Evolutionary conservation across 2,888 invertebrate species (phyloP).

Genomic region (Drosophila kambysellisi): DNA sequence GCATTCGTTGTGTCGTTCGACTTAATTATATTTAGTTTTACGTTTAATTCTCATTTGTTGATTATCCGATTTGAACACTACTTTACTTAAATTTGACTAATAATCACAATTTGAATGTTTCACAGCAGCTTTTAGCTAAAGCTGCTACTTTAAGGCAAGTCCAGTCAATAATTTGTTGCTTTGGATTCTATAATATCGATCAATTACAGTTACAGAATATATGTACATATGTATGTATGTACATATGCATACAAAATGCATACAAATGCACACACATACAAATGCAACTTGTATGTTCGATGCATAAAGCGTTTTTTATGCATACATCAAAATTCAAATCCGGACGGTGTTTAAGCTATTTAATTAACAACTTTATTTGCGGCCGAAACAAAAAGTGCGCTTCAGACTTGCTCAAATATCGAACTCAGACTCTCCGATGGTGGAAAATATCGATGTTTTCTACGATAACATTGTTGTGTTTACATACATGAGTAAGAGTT

Average conservation of each 20-base stretch:
- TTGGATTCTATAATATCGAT: constrained; percentile 16
- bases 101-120: constrained; percentile 67
- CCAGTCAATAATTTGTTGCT: constrained; percentile 59
- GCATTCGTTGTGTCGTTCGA: constrained; percentile 3
- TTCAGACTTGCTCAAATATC: too few relatives aligned
- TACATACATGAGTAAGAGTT: too few relatives aligned
- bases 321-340: too few relatives aligned
- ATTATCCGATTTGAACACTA: constrained; percentile 36
- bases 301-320: too few relatives aligned
- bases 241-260: constrained; percentile 1
- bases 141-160: constrained; percentile 75
- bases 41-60: constrained; percentile 11
- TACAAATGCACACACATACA: constrained; percentile 7
- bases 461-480: too few relatives aligned
- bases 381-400: too few relatives aligned
- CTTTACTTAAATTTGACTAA: constrained; percentile 66
- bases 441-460: too few relatives aligned
- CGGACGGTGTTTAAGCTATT: too few relatives aligned
- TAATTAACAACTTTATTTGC: too few relatives aligned
- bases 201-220: background rate
- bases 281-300: background rate
- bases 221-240: background rate
- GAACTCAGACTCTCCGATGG: too few relatives aligned
- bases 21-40: constrained; percentile 7
- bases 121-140: constrained; percentile 54